Conservation (phyloP, 2,113 vertebrate species). For the Neodon shergylaensis region DNA sequence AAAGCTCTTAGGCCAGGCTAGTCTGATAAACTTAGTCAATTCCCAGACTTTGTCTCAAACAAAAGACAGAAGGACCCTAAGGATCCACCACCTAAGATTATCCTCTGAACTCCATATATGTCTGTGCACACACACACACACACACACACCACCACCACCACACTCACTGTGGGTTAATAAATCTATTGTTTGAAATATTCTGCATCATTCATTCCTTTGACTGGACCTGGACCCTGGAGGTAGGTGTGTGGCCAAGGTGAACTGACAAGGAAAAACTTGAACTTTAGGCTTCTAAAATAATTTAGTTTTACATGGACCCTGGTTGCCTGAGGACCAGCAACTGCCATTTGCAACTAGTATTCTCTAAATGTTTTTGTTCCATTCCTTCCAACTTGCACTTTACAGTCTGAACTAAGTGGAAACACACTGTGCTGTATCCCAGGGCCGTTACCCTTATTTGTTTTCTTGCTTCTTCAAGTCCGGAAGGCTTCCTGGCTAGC, state of each 20-base stretch:
- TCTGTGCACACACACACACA: too few species aligned
- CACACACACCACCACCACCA: not conserved
- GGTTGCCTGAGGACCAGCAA: not conserved
- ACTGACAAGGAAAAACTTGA: not conserved
- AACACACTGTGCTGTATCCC: not conserved
- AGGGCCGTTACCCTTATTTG: not conserved
- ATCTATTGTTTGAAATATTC: not conserved
- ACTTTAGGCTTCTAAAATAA: not conserved
- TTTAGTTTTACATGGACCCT: rapidly evolving
- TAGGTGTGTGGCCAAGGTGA: not conserved
- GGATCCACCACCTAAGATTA: not conserved
- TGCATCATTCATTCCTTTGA: not conserved
- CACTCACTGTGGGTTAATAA: not conserved
- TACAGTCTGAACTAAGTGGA: not conserved
- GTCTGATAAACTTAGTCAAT: not conserved
- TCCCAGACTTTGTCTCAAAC: not conserved
- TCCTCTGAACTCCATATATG: too few species aligned
- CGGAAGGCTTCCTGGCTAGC: not conserved
- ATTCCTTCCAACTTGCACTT: not conserved
- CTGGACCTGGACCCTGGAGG: not conserved
- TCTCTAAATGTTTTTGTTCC: not conserved
- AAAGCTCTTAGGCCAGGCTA: not conserved
- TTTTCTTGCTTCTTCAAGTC: not conserved
- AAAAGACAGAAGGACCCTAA: not conserved
- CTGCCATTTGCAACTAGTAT: not conserved